phyloP scores from a whole-genome alignment of 2,888 invertebrate genomes.

The Gymnosoma rotundatum region DNA sequence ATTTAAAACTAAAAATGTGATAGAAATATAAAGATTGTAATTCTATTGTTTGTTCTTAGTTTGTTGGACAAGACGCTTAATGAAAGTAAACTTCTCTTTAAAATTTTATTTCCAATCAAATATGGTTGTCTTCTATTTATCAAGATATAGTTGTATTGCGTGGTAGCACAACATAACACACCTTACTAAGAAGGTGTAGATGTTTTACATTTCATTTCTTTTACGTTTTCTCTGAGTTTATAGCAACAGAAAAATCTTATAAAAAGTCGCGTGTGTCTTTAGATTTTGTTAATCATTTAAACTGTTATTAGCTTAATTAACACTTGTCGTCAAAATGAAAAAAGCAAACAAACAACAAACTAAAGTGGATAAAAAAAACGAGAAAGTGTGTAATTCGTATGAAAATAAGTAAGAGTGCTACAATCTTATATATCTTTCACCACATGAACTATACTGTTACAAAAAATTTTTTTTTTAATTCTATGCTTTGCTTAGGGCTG shows the following conservation, averaged over 20 bases:
- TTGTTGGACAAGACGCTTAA: constrained; percentile 21
- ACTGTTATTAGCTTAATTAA: constrained; percentile 71
- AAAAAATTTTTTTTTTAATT: too few species aligned
- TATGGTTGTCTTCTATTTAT: neutral
- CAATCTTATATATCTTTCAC: too few species aligned
- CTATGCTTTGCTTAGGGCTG: too few species aligned
- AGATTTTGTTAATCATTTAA: constrained; percentile 69
- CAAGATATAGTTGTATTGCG: too few species aligned
- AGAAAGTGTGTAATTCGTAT: too few species aligned
- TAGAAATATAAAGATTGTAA: constrained; percentile 47
- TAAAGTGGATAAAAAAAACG: too few species aligned
- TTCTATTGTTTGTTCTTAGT: neutral
- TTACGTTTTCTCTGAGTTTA: too few species aligned
- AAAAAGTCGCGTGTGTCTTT: constrained; percentile 64
- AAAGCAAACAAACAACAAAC: neutral
- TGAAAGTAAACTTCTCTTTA: constrained; percentile 61
- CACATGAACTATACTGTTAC: too few species aligned
- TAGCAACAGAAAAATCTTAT: neutral
- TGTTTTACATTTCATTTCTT: too few species aligned
- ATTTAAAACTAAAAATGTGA: constrained; percentile 25
- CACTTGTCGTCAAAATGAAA: constrained; percentile 61
- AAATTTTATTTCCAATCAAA: constrained; percentile 44
- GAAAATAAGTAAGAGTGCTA: too few species aligned
- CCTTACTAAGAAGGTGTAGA: too few species aligned
- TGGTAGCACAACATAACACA: too few species aligned